Conservation (phyloP, 1,140 invertebrate species). For the Heliothis subflexa region DNA sequence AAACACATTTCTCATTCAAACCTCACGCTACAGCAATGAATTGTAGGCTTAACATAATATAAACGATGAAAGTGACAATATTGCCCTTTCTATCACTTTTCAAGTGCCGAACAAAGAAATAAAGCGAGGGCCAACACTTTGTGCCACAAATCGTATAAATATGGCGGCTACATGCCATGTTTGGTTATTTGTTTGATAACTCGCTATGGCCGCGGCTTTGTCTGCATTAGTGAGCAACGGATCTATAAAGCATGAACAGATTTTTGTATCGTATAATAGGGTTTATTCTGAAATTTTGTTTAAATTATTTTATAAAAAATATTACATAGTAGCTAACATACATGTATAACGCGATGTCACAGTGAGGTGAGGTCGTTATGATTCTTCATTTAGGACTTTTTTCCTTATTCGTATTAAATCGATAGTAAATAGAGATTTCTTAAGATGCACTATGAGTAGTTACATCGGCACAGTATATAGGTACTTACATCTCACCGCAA, state of each 20-base stretch:
- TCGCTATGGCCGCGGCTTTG: background rate
- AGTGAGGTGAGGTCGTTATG: too few species aligned
- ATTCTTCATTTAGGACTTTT: too few species aligned
- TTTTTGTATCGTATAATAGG: background rate
- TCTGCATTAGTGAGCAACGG: background rate
- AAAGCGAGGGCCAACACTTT: conserved; percentile 15
- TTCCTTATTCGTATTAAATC: too few species aligned
- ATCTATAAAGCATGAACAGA: background rate
- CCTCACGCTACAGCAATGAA: conserved; percentile 17
- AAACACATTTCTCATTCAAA: conserved; percentile 12
- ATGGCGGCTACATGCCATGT: background rate
- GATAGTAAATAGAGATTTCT: too few species aligned
- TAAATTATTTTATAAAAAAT: too few species aligned
- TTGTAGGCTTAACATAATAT: conserved; percentile 38
- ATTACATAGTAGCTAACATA: too few species aligned
- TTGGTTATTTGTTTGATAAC: conserved; percentile 20
- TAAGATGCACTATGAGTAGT: too few species aligned
- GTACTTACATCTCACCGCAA: too few species aligned
- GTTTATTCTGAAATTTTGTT: too few species aligned
- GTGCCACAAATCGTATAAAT: conserved; percentile 24
- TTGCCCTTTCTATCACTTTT: conserved; percentile 34
- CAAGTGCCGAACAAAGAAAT: conserved; percentile 25
- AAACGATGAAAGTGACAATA: conserved; percentile 34
- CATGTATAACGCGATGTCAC: too few species aligned
- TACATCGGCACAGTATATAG: too few species aligned